Evolutionary conservation across 2,888 invertebrate genomes (phyloP), one percentile per base, ranked within the genome.

Genomic region (Apoda limacodes): DNA sequence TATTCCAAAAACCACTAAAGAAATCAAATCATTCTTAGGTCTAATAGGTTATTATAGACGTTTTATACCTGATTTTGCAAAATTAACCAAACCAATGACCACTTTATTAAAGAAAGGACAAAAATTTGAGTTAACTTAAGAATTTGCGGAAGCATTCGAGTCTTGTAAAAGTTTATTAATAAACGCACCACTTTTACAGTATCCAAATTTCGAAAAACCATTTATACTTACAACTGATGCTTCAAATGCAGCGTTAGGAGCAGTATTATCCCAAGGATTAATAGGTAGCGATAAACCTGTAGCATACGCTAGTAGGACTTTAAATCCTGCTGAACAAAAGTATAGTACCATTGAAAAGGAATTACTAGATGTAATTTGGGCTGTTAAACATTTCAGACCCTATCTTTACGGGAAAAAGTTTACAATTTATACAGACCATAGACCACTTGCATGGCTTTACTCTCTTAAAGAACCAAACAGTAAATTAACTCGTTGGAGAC

Each of bases 391-490:
- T 17, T 55, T 30, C 25, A 31, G 53, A 30, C 51, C 51, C 2
- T 60, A 60, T 26, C 19, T 61, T 1, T 55, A 48, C 23, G 60
- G 60, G 5, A 38, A 36, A 11, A 47, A 49, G 25, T 60, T 61
- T 20, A 40, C 12, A 2, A 42, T 41, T 9, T 34, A 26, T 11
- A 41, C 39, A 3, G 40, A 43, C 13, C 40, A 40, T 28, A 24
- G 34, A n/a, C 36, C 44, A 10, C 24, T 44, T 3, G 33, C 32
- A 2, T 41, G 43, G 43, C 14, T 41, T 5, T 24, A 42, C 10
- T 40, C 38, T 4, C 23, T 42, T 7, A 43, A 43, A 20, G 43
- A 43, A 13, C 34, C 42, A 1, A 42, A 35, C 22, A 37, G 40
- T 24, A 41, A 38, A 28, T 21, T 42, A 2, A 42, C 38, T 1